Evolutionary conservation across 2,797 vertebrate genomes (phyloP).

Genomic region (Enteromius viviparus): DNA sequence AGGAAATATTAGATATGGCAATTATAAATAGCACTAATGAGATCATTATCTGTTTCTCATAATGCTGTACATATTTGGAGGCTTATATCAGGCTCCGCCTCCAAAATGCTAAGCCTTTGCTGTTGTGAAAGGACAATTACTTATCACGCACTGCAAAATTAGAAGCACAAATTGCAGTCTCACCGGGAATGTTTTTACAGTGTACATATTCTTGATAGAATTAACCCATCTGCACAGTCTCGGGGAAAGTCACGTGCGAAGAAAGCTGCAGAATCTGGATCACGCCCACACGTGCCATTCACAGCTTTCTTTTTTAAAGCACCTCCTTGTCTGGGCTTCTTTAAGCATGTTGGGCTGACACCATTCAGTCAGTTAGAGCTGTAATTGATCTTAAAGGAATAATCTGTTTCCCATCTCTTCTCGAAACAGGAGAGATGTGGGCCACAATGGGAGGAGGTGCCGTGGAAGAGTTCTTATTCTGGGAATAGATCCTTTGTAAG

Average conservation of each 20-base stretch:
- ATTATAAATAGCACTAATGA: conserved; percentile 60
- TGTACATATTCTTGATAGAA: conserved; percentile 28
- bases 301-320: conserved; percentile 36
- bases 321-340: conserved; percentile 48
- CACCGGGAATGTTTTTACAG: conserved; percentile 31
- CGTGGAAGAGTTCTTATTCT: conserved; percentile 20
- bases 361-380: conserved; percentile 62
- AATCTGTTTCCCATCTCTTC: conserved; percentile 65
- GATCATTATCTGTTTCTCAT: conserved; percentile 51
- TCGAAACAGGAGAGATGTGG: conserved; percentile 39
- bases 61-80: conserved; percentile 43
- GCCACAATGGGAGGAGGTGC: conserved; percentile 30
- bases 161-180: conserved; percentile 30
- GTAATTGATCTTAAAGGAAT: conserved; percentile 75
- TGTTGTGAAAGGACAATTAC: conserved; percentile 31
- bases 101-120: conserved; percentile 13
- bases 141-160: conserved; percentile 21
- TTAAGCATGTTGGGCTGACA: conserved; percentile 55
- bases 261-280: conserved; percentile 33
- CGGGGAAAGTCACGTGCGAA: conserved; percentile 31
- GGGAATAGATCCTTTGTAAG: conserved; percentile 72
- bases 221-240: conserved; percentile 37
- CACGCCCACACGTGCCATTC: conserved; percentile 42
- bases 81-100: conserved; percentile 27
- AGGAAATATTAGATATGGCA: conserved; percentile 53